Percentiles rank a stretch among this genome's conserved stretches.
These are phyloP conservation scores for Carapus acus DNA, from an alignment of 2,797 vertebrate genomes.

Conservation along the genomic window DNA sequence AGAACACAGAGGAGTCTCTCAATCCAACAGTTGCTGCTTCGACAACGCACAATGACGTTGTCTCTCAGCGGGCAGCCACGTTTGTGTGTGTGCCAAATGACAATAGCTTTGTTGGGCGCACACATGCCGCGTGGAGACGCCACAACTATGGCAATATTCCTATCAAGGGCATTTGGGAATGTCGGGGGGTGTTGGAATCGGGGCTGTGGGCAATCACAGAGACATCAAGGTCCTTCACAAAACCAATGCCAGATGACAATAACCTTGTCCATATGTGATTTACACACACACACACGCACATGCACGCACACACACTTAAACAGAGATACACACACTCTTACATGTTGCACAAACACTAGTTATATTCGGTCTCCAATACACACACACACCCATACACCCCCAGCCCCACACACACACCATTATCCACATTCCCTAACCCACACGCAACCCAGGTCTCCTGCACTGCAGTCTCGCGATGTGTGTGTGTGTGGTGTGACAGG, in stretches of 20 bases:
- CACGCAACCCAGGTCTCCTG: conserved; percentile 25
- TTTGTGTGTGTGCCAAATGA: not conserved
- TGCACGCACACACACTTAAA: conserved; percentile 27
- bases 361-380: too few relatives aligned
- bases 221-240: conserved; percentile 49
- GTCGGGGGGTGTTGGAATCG: conserved; percentile 17
- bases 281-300: conserved; percentile 28
- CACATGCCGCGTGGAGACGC: not conserved
- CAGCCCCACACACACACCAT: not conserved
- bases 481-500: conserved; percentile 23
- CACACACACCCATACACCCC: too few relatives aligned
- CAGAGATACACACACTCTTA: conserved; percentile 28
- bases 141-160: conserved; percentile 23
- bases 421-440: conserved; percentile 33
- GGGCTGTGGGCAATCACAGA: conserved; percentile 36
- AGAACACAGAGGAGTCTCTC: not conserved
- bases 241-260: conserved; percentile 59
- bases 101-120: not conserved
- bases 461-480: conserved; percentile 13
- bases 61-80: conserved; percentile 1
- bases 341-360: too few relatives aligned
- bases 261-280: conserved; percentile 50
- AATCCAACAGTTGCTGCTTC: too few relatives aligned
- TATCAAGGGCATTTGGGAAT: conserved; percentile 25
- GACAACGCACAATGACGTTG: conserved; percentile 7